These are phyloP conservation scores for Planococcus citri DNA, from an alignment of 1,140 invertebrate species.

Conservation along the genomic window DNA sequence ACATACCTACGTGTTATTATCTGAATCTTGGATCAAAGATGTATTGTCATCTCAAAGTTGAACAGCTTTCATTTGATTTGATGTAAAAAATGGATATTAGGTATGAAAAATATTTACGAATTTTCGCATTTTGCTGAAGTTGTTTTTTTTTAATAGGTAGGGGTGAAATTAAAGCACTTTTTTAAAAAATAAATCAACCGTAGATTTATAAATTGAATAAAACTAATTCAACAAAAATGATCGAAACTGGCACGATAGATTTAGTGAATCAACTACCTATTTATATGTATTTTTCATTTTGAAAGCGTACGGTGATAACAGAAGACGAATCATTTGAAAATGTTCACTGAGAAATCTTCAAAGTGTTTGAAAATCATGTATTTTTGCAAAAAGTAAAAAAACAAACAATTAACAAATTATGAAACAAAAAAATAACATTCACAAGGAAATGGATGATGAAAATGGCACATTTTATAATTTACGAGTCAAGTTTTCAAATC, in stretches of 20 bases:
- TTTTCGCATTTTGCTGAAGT: slow-evolving; percentile 4
- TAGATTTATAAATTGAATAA: neutral
- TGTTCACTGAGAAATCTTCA: too few relatives aligned
- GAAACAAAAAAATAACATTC: too few relatives aligned
- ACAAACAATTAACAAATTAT: too few relatives aligned
- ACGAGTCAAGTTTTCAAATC: too few relatives aligned
- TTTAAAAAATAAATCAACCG: neutral
- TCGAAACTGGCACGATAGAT: neutral
- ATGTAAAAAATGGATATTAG: too few relatives aligned
- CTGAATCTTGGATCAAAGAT: neutral
- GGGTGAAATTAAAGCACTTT: neutral
- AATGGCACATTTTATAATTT: too few relatives aligned
- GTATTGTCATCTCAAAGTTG: neutral
- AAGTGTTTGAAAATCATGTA: too few relatives aligned
- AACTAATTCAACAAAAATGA: neutral
- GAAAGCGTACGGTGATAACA: neutral
- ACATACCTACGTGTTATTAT: neutral
- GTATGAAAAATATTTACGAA: too few relatives aligned
- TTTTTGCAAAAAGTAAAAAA: too few relatives aligned
- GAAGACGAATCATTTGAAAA: too few relatives aligned
- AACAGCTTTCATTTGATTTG: neutral
- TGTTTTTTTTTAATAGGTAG: neutral
- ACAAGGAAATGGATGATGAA: too few relatives aligned
- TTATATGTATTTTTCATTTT: too few relatives aligned
- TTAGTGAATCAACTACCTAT: neutral